These are phyloP conservation scores for Galemys pyrenaicus DNA, from an alignment of 2,113 vertebrate genomes.

Conservation along the genomic window DNA sequence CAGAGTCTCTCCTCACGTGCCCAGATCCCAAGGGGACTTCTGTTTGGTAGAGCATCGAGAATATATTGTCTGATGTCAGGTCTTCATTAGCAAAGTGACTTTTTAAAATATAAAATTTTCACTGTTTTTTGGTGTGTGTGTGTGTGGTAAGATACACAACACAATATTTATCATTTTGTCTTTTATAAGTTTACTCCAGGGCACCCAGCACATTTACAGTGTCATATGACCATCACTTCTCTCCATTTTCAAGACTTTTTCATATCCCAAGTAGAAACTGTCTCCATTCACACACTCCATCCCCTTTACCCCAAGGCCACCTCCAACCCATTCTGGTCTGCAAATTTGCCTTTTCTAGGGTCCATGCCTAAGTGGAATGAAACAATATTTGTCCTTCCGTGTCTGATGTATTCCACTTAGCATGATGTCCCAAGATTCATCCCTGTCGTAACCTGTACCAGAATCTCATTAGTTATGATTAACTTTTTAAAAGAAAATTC, in stretches of 20 bases:
- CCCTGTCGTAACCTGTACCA: not conserved
- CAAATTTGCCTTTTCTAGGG: not conserved
- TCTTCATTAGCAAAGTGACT: not conserved
- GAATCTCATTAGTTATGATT: not conserved
- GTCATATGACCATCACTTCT: rapidly evolving
- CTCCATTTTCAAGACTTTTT: not conserved
- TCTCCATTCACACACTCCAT: not conserved
- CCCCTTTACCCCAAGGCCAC: not conserved
- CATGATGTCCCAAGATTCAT: not conserved
- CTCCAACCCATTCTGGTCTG: not conserved
- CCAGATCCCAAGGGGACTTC: not conserved
- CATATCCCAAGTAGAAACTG: not conserved
- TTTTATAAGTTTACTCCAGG: not conserved
- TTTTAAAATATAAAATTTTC: not conserved
- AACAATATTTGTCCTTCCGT: not conserved
- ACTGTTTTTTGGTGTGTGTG: no score
- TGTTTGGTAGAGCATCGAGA: not conserved
- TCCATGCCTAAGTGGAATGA: not conserved
- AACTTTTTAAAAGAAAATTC: not conserved
- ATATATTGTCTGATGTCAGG: not conserved
- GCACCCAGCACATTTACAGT: not conserved
- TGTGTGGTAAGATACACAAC: not conserved
- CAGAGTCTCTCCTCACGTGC: not conserved
- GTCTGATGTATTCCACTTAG: not conserved
- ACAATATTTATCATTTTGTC: not conserved